Evolutionary conservation across 2,113 vertebrate species (phyloP).

Genomic region (Ptychochromis oligacanthus): DNA sequence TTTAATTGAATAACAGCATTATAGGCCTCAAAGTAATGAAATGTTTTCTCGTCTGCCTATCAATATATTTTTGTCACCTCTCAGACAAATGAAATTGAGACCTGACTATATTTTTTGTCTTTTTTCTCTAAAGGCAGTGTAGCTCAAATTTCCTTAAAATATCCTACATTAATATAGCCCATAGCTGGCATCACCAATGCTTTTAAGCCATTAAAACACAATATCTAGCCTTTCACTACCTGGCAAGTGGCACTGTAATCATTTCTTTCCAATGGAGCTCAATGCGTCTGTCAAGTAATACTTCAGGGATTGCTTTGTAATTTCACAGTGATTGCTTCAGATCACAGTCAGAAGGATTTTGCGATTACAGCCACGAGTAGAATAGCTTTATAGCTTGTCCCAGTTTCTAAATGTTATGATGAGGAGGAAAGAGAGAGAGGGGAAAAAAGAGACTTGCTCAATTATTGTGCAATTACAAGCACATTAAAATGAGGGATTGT

Average conservation of each 20-base stretch:
- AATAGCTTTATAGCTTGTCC: constrained; percentile 46
- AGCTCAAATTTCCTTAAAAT: constrained; percentile 1
- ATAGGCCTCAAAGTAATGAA: not conserved
- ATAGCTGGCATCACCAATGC: constrained; percentile 10
- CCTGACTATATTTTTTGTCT: not conserved
- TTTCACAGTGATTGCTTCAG: constrained; percentile 72
- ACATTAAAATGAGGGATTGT: constrained; percentile 39
- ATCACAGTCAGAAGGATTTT: constrained; percentile 63
- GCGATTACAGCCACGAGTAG: constrained; percentile 50
- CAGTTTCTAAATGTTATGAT: constrained; percentile 55
- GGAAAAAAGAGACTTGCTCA: constrained; percentile 5
- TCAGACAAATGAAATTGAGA: not conserved
- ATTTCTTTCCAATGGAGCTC: constrained; percentile 50
- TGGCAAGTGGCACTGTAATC: constrained; percentile 52
- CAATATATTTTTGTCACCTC: not conserved
- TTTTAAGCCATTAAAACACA: constrained; percentile 42
- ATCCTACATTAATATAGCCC: not conserved
- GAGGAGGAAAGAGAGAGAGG: not conserved
- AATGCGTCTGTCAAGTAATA: constrained; percentile 56
- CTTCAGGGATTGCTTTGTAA: constrained; percentile 70
- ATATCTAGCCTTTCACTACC: constrained; percentile 28
- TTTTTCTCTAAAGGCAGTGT: not conserved
- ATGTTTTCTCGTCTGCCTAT: not conserved
- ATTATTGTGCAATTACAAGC: constrained; percentile 52
- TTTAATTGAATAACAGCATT: not conserved